phyloP scores from a whole-genome alignment of 1,140 invertebrate species.

The Periplaneta americana region DNA sequence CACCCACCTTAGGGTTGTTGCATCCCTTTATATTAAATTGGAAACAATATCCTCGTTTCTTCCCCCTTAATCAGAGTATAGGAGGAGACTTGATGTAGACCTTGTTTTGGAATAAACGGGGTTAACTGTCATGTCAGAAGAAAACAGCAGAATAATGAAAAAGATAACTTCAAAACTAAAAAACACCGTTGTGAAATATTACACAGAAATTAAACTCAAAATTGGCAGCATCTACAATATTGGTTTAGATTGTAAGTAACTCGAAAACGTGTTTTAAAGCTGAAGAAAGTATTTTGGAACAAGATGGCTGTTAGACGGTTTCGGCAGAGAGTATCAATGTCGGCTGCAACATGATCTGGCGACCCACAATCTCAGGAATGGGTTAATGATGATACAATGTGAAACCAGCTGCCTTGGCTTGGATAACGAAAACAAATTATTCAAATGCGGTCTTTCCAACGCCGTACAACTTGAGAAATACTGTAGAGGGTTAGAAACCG shows the following conservation, averaged over 20 bases:
- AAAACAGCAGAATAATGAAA: background rate
- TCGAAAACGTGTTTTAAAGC: background rate
- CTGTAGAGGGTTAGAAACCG: too few relatives aligned
- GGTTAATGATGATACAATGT: background rate
- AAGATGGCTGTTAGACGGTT: background rate
- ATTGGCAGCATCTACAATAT: too few relatives aligned
- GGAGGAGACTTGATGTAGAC: background rate
- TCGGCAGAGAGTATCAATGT: background rate
- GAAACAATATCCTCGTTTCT: background rate
- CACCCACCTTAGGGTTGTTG: background rate
- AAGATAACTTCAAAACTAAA: background rate
- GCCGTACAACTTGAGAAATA: too few relatives aligned
- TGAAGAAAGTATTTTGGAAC: background rate
- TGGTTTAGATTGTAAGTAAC: too few relatives aligned
- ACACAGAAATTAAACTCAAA: too few relatives aligned
- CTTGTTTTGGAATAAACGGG: background rate
- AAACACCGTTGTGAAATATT: too few relatives aligned
- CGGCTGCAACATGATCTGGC: background rate
- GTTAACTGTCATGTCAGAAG: background rate
- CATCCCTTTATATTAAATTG: background rate
- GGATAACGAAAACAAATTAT: background rate
- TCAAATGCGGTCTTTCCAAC: background rate
- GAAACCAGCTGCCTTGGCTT: background rate
- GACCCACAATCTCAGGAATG: background rate
- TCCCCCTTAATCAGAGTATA: background rate